Percentiles rank a stretch among this genome's conserved stretches.
Conservation (phyloP, 92 coral and sea anemone genomes). For the Micromussa lordhowensis region DNA sequence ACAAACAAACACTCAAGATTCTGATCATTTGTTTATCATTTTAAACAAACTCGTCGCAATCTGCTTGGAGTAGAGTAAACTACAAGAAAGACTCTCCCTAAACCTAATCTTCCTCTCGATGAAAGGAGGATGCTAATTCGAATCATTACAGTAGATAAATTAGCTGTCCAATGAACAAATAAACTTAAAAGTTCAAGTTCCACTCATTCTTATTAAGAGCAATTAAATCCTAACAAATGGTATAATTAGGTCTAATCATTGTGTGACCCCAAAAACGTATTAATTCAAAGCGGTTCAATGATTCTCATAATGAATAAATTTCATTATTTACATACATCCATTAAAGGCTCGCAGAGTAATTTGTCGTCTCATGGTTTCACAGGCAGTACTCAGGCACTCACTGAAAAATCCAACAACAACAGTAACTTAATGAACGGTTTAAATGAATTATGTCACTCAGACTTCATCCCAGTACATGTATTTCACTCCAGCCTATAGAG, state of each 20-base stretch:
- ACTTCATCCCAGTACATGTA: background rate
- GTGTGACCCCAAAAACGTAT: background rate
- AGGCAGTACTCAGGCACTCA: conserved; percentile 87
- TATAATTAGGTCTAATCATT: background rate
- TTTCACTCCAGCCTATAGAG: no score
- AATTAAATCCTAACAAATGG: background rate
- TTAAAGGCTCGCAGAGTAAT: conserved; percentile 89
- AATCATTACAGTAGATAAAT: no score
- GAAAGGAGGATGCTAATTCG: no score
- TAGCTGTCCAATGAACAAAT: no score
- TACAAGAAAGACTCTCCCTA: no score
- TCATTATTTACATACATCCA: conserved; percentile 83
- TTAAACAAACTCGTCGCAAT: background rate
- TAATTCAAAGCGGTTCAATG: no score
- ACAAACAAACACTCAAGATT: background rate
- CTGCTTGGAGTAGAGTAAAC: no score
- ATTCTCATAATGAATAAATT: background rate
- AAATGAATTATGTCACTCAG: background rate
- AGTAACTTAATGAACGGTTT: background rate
- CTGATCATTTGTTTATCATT: background rate
- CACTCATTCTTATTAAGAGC: no score
- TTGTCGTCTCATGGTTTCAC: conserved; percentile 94
- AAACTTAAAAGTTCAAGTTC: no score
- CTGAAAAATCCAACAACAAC: conserved; percentile 47
- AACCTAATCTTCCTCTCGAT: no score